Base-by-base conservation (phyloP, 2,113 vertebrate genomes). In the Indicator maculatus region DNA sequence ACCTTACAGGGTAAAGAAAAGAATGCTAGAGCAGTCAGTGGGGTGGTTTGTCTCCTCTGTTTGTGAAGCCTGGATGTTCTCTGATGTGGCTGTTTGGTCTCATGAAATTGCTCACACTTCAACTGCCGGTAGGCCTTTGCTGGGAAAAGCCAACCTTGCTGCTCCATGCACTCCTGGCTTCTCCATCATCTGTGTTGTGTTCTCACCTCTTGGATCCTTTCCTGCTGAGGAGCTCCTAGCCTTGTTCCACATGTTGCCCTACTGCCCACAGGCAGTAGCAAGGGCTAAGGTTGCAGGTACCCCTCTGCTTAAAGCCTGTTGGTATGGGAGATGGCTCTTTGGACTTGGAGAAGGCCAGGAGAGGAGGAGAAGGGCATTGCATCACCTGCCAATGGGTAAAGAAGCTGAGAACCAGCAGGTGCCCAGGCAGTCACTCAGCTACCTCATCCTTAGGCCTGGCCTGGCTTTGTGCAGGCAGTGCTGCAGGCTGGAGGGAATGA, bases 161-260 rank as follows among this genome's bases (percentile, higher is more conserved):
- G 16, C 50, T 45, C 36, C 0, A 0, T 9, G 82, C 9, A 13
- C 9, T 31, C 47, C 67, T 38, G 76, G 28, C 53, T 27, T 9
- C 33, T 81, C 14, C 20, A 14, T 21, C 6, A 0, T 9, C 44
- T 28, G 3, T 23, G 60, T 71, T 23, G 12, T 2, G 65, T 55
- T 56, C 53, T 85, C 16, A 55, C 7, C 21, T 16, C 47, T 7
- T 0, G 30, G 36, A 8, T 72, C 11, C 44, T 8, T 8, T 7
- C 33, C 36, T 13, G 5, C 3, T 7, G 41, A 53, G 78, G 16
- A 9, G 30, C 7, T 16, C 36, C 41, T 56, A 72, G 44, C 0
- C 1, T 1, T 3, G 6, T 23, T 47, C 9, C 6, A 7, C 26
- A 0, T 15, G 12, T 28, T 8, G 1, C 18, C 18, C 19, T 13